Evolutionary conservation across 2,797 vertebrate species (phyloP), one percentile per base, ranked within the genome.

Genomic region (Tokudaia tokunoshimensis): DNA sequence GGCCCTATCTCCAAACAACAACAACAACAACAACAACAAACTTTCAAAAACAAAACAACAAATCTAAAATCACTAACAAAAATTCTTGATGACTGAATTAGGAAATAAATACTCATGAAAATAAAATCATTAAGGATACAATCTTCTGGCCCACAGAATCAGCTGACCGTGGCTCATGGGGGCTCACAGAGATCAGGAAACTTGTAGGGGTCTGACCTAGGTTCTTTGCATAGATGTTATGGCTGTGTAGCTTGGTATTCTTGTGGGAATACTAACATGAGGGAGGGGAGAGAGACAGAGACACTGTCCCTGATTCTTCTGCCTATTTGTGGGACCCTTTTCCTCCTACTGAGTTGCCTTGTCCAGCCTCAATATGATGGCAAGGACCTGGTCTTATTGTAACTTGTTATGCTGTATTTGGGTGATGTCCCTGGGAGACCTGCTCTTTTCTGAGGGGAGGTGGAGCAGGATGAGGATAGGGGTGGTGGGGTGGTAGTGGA

Each of bases 31-130:
- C 19, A 59, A 57, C 19, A 57, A 85, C 8, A 85, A 83, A 15
- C 15, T 10, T 67, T 85, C 17, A 50, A 57, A n/a, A 81, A 59
- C 2, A 57, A n/a, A 81, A 82, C 15, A 83, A 65, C 41, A 85
- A 72, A 87, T 59, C 37, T 37, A 57, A 88, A 75, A 15, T n/a
- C 59, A 59, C 29, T 31, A 88, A 88, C 22, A 29, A 74, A 88
- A 74, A 57, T 14, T 24, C 67, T 74, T 72, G n/a, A 44, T 59
- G 70, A 57, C 50, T 94, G 12, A 80, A 86, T 89, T 75, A 87
- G 61, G 37, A 96, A 82, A 89, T 79, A 96, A 82, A 89, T 79
- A 24, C 57, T 96, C 44, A 75, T 92, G 26, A 82, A 65, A 82
- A 92, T 20, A 92, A 41, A 86, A 81, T 1, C 61, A 94, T 59